Percentiles rank a stretch among this genome's conserved stretches.
phyloP scores from a whole-genome alignment of 2,888 invertebrate species.

The Venustoraphidia nigricollis region DNA sequence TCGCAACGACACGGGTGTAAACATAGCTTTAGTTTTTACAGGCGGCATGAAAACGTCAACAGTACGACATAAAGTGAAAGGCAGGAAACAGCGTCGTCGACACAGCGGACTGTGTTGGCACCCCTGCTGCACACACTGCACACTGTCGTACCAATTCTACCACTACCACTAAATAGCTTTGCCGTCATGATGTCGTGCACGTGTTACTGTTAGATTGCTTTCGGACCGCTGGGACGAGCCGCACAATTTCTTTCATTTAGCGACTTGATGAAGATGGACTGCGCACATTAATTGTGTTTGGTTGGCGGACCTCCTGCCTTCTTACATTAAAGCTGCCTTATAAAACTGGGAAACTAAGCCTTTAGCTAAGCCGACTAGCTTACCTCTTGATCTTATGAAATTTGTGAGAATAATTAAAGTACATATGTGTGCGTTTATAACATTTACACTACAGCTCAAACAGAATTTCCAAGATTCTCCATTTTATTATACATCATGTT shows the following conservation, averaged over 20 bases:
- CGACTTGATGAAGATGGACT: constrained; percentile 11
- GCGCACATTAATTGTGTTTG: constrained; percentile 11
- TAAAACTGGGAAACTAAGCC: not conserved
- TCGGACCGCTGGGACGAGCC: constrained; percentile 4
- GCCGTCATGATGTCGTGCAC: too few species aligned
- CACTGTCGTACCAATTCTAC: constrained; percentile 3
- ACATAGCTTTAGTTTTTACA: too few species aligned
- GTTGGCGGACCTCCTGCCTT: not conserved
- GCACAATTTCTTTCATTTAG: constrained; percentile 14
- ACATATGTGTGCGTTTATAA: too few species aligned
- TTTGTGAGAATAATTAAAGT: too few species aligned
- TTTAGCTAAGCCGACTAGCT: not conserved
- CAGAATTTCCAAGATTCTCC: too few species aligned
- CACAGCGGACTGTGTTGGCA: constrained; percentile 8
- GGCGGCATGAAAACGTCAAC: not conserved
- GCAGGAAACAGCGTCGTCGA: constrained; percentile 5
- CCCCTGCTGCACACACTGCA: constrained; percentile 8
- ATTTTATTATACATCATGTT: too few species aligned
- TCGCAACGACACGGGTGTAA: too few species aligned
- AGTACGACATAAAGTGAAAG: not conserved
- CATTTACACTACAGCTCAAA: too few species aligned
- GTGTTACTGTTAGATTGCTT: constrained; percentile 1
- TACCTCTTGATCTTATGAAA: too few species aligned
- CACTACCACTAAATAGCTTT: constrained; percentile 8
- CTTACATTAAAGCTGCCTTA: not conserved